Conservation (phyloP, 2,797 vertebrate species). For the Channallabes apus region DNA sequence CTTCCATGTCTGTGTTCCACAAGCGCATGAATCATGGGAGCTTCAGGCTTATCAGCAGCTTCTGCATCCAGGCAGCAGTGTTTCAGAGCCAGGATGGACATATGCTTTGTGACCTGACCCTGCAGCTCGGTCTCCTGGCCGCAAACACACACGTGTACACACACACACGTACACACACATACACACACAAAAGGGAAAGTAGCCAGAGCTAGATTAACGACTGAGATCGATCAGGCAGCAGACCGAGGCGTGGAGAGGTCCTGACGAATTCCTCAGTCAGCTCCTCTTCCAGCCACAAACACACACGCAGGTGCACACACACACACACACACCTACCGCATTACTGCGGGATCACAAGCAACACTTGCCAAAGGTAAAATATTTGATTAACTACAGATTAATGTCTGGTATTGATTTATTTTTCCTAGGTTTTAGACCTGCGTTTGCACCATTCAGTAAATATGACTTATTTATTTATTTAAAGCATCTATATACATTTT, state of each 20-base stretch:
- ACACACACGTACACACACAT: slow-evolving; percentile 33
- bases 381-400: background rate
- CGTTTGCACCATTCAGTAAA: background rate
- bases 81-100: slow-evolving; percentile 18
- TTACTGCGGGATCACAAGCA: background rate
- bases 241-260: slow-evolving; percentile 64
- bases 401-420: too few relatives aligned
- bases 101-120: slow-evolving; percentile 34
- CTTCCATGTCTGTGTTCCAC: background rate
- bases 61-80: slow-evolving; percentile 14
- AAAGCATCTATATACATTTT: background rate
- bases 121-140: background rate
- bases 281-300: slow-evolving; percentile 53
- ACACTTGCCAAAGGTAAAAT: background rate
- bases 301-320: slow-evolving; percentile 15
- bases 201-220: slow-evolving; percentile 63
- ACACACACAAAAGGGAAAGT: slow-evolving; percentile 37
- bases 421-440: background rate
- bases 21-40: background rate
- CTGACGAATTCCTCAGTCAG: slow-evolving; percentile 69
- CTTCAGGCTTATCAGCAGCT: slow-evolving; percentile 3
- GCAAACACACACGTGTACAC: slow-evolving; percentile 23
- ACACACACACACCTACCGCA: slow-evolving; percentile 41
- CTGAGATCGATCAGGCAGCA: slow-evolving; percentile 70
- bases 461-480: background rate